Evolutionary conservation across 2,888 invertebrate species (phyloP).

Genomic region (Drosophila lacicola): DNA sequence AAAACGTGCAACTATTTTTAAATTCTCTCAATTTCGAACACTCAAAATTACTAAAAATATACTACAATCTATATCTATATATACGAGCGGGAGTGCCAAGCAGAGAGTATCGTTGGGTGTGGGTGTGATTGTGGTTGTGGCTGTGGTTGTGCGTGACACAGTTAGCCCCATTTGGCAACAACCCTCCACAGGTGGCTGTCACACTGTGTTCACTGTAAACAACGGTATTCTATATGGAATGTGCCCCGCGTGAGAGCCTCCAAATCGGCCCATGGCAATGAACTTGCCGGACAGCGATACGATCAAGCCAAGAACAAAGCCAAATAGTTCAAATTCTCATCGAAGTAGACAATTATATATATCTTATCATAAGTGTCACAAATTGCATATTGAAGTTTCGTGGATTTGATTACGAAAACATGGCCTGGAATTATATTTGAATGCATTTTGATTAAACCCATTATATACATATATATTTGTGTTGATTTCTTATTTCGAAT

Average conservation of each 20-base stretch:
- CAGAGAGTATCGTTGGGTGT: background rate
- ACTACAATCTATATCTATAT: constrained; percentile 1
- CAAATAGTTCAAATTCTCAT: no score
- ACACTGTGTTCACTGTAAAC: constrained; percentile 7
- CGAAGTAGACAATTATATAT: no score
- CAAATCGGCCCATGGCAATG: constrained; percentile 23
- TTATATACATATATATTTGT: no score
- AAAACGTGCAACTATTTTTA: constrained; percentile 28
- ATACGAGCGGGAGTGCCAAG: background rate
- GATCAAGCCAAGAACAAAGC: constrained; percentile 29
- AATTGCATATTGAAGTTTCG: background rate
- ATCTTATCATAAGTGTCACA: constrained; percentile 5
- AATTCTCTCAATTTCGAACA: constrained; percentile 7
- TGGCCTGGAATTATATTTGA: no score
- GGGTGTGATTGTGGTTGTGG: background rate
- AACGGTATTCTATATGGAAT: background rate
- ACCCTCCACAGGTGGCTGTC: constrained; percentile 10
- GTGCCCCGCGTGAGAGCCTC: background rate
- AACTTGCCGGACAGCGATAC: constrained; percentile 27
- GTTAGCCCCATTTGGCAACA: constrained; percentile 15
- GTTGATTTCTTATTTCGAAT: no score
- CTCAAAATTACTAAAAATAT: constrained; percentile 31
- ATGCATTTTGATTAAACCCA: no score
- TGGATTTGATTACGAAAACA: no score
- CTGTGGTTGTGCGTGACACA: background rate